Percentiles rank a stretch among this genome's conserved stretches.
phyloP scores from a whole-genome alignment of 2,797 vertebrate genomes.

The Fratercula arctica region DNA sequence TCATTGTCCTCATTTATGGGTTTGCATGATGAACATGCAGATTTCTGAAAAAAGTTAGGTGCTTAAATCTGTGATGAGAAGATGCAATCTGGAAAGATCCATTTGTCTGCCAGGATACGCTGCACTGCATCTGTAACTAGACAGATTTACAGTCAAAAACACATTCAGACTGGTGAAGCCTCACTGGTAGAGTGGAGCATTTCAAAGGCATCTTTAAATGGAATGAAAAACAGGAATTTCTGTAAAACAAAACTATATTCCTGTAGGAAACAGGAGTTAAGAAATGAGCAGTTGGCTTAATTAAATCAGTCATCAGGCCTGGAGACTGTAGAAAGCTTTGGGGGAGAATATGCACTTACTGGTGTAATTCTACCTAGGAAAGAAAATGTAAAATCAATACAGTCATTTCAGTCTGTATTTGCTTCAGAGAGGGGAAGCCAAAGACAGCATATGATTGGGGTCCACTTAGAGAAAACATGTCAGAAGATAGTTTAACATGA shows the following conservation, averaged over 20 bases:
- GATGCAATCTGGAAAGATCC: conserved; percentile 32
- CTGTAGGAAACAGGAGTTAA: not conserved
- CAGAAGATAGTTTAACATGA: not conserved
- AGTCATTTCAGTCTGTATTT: conserved; percentile 10
- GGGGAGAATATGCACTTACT: not conserved
- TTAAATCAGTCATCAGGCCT: not conserved
- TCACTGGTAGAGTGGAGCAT: not conserved
- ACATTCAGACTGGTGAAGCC: not conserved
- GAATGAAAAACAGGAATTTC: not conserved
- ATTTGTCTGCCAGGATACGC: conserved; percentile 20
- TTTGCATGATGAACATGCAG: not conserved
- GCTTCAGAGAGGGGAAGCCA: not conserved
- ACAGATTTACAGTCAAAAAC: conserved; percentile 38
- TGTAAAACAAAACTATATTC: not conserved
- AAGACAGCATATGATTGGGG: not conserved
- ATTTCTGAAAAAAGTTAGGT: not conserved
- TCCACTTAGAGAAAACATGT: not conserved
- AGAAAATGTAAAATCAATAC: conserved; percentile 45
- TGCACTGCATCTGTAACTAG: conserved; percentile 24
- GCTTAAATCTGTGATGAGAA: conserved; percentile 31
- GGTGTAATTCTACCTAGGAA: not conserved
- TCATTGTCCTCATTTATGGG: not conserved
- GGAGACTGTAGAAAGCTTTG: not conserved
- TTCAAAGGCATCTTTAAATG: conserved; percentile 5
- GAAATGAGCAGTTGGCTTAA: conserved; percentile 21